A percentile compares a stretch with the other conserved stretches of the same genome.
These are phyloP conservation scores for Ursus arctos DNA, from an alignment of 2,113 vertebrate species.

Conservation along the genomic window DNA sequence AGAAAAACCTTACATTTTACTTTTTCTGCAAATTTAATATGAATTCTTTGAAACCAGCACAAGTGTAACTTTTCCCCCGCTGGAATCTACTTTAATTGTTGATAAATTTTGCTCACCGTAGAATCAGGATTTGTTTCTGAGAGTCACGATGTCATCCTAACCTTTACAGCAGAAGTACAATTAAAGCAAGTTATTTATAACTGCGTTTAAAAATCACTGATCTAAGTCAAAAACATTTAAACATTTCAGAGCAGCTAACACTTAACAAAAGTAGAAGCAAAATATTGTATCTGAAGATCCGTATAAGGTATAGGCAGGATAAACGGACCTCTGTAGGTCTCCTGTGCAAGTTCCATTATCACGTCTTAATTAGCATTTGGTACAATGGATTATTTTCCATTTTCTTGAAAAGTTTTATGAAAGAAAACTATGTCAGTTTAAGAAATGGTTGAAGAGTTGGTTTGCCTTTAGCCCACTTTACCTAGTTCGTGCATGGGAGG, in stretches of 20 bases:
- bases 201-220: constrained; percentile 52
- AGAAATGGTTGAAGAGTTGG: background rate
- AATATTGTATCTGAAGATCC: constrained; percentile 73
- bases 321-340: background rate
- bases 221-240: constrained; percentile 81
- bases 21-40: constrained; percentile 36
- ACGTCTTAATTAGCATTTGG: constrained; percentile 24
- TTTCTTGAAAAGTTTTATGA: constrained; percentile 36
- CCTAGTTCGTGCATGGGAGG: background rate
- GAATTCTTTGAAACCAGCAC: constrained; percentile 36
- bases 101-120: constrained; percentile 52
- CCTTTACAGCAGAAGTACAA: background rate
- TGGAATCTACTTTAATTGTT: constrained; percentile 25
- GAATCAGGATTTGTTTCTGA: constrained; percentile 37
- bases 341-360: background rate
- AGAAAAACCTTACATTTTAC: background rate
- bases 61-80: background rate
- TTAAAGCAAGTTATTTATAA: constrained; percentile 59
- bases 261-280: constrained; percentile 72
- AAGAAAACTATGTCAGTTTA: background rate
- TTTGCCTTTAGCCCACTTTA: background rate
- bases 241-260: constrained; percentile 76
- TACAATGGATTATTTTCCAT: constrained; percentile 31
- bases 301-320: background rate
- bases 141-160: background rate